Percentiles rank a stretch among this genome's conserved stretches.
Conservation (phyloP, 2,797 vertebrate genomes). For the Florisuga fusca region DNA sequence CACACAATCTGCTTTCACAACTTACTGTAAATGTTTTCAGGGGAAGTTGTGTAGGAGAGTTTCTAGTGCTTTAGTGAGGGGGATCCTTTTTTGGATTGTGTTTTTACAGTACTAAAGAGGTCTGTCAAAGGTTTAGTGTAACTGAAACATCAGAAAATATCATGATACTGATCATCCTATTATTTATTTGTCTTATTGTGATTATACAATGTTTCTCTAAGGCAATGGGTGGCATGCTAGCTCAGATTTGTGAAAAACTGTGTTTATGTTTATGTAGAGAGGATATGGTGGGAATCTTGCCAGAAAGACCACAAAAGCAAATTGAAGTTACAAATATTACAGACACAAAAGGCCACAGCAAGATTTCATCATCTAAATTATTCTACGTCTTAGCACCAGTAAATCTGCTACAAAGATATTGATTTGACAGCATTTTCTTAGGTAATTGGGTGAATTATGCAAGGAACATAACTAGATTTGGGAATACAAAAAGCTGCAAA, state of each 20-base stretch:
- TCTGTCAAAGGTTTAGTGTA: not conserved
- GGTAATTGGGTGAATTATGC: constrained; percentile 11
- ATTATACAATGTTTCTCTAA: not conserved
- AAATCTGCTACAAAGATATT: not conserved
- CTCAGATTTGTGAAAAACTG: not conserved
- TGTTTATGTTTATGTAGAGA: not conserved
- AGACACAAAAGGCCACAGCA: not conserved
- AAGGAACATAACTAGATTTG: constrained; percentile 25
- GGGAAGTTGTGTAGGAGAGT: not conserved
- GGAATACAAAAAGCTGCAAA: not conserved
- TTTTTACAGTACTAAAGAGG: not conserved
- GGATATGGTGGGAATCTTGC: not conserved
- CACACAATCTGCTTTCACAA: not conserved
- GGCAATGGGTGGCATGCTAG: not conserved
- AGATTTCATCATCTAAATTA: constrained; percentile 8
- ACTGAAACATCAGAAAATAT: not conserved
- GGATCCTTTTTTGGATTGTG: not conserved
- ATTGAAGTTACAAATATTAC: not conserved
- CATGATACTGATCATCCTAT: not conserved
- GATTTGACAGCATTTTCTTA: constrained; percentile 14
- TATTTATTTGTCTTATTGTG: not conserved
- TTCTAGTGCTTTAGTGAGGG: not conserved
- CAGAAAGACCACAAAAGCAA: not conserved
- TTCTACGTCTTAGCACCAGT: not conserved
- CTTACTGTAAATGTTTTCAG: not conserved